These are phyloP conservation scores for Chloroceryle aenea DNA, from an alignment of 2,113 vertebrate genomes.

Conservation along the genomic window DNA sequence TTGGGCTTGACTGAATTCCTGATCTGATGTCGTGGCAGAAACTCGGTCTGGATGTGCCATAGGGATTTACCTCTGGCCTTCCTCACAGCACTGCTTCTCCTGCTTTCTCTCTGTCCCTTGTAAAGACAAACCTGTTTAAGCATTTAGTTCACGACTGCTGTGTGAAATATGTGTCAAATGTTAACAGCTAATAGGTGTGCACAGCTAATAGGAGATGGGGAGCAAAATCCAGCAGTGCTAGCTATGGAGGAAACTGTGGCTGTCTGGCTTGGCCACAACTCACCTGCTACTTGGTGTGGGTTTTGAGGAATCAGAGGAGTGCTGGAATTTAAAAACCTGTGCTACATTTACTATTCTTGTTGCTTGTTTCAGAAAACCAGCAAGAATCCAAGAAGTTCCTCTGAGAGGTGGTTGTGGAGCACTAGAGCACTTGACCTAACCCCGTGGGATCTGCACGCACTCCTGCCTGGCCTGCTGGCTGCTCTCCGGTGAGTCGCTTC, in stretches of 20 bases:
- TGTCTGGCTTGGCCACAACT: not conserved
- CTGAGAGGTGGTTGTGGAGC: not conserved
- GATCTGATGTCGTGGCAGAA: fast-evolving
- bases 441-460: fast-evolving
- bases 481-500: not conserved
- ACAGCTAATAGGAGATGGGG: not conserved
- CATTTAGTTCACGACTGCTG: not conserved
- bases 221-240: not conserved
- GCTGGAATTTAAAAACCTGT: not conserved
- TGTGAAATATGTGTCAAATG: fast-evolving
- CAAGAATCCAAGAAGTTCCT: not conserved
- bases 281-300: fast-evolving
- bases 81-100: not conserved
- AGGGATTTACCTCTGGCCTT: not conserved
- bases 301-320: not conserved
- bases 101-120: not conserved
- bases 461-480: not conserved
- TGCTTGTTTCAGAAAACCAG: not conserved
- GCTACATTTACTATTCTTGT: not conserved
- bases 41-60: not conserved
- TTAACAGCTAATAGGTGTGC: not conserved
- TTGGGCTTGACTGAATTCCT: not conserved
- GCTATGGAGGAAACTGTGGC: not conserved
- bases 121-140: not conserved
- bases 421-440: not conserved